Evolutionary conservation across 2,888 invertebrate genomes (phyloP), one percentile per base, ranked within the genome.

Genomic region (Ellobium chinense): DNA sequence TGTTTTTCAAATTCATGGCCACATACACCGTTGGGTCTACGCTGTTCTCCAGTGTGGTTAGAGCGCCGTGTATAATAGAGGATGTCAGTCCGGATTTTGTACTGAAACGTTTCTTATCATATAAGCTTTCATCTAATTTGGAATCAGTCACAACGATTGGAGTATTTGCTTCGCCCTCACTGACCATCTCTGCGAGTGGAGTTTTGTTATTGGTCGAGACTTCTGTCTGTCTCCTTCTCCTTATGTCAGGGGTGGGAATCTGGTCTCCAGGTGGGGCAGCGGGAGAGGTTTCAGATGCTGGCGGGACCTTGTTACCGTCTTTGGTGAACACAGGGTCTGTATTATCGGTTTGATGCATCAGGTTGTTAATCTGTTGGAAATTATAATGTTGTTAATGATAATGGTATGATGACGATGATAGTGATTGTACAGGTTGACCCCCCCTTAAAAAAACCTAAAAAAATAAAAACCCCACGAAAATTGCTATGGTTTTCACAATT

Each of bases 341-440:
- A n/a, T 34, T 68, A 14, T 1, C 5, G 68, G 39, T 31, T n/a
- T 31, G 9, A 31, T n/a, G 29, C 29, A 70, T 9, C 2, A 70
- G 34, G 37, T 70, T 34, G 54, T 54, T 70, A 12, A 70, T 70
- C 69, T 70, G 56, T 56, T 31, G 56, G 56, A n/a, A n/a, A 54
- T 54, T 21, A 56, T n/a, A n/a, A n/a, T n/a, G n/a, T n/a, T n/a
- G n/a, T n/a, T n/a, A n/a, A n/a, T n/a, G n/a, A n/a, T n/a, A n/a
- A n/a, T n/a, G n/a, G n/a, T n/a, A n/a, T n/a, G n/a, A n/a, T n/a
- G n/a, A n/a, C n/a, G n/a, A n/a, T n/a, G n/a, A n/a, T n/a, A n/a
- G n/a, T n/a, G n/a, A n/a, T n/a, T n/a, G n/a, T n/a, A n/a, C n/a
- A n/a, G n/a, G n/a, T n/a, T n/a, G n/a, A 46, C 46, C 7, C 46